Evolutionary conservation across 2,888 invertebrate species (phyloP).

Genomic region (Morpho achilles): DNA sequence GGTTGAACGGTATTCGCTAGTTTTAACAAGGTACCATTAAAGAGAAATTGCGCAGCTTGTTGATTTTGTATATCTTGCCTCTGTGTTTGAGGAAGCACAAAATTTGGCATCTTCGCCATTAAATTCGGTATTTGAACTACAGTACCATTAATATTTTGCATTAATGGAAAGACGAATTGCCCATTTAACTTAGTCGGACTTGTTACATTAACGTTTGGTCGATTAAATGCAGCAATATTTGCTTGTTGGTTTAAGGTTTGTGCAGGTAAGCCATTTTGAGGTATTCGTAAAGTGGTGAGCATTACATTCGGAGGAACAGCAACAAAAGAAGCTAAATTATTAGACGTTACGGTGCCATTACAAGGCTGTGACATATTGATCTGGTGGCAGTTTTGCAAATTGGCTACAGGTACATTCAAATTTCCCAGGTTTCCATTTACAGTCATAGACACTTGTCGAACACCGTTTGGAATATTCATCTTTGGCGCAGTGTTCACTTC

Average conservation of each 20-base stretch:
- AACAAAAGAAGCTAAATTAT: conserved; percentile 65
- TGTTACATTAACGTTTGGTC: conserved; percentile 62
- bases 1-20: conserved; percentile 60
- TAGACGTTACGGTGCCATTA: conserved; percentile 60
- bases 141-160: conserved; percentile 79
- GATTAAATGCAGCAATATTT: conserved; percentile 58
- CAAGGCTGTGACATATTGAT: conserved; percentile 63
- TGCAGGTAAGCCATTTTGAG: conserved; percentile 65
- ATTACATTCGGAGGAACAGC: conserved; percentile 76
- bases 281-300: conserved; percentile 79
- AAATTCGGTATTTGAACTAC: conserved; percentile 82
- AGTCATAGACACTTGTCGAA: conserved; percentile 62
- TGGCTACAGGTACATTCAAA: conserved; percentile 61
- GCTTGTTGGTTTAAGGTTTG: conserved; percentile 60
- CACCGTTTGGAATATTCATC: conserved; percentile 62
- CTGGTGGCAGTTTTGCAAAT: conserved; percentile 67
- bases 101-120: conserved; percentile 79
- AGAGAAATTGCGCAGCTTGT: conserved; percentile 68
- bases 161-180: conserved; percentile 79
- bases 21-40: conserved; percentile 74
- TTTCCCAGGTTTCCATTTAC: conserved; percentile 58
- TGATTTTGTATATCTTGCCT: conserved; percentile 65
- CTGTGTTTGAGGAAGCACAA: conserved; percentile 63
- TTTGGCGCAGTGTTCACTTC: conserved; percentile 64
- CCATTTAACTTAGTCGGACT: conserved; percentile 72